These are phyloP conservation scores for Oncorhynchus tshawytscha DNA, from an alignment of 2,113 vertebrate genomes.

Conservation along the genomic window DNA sequence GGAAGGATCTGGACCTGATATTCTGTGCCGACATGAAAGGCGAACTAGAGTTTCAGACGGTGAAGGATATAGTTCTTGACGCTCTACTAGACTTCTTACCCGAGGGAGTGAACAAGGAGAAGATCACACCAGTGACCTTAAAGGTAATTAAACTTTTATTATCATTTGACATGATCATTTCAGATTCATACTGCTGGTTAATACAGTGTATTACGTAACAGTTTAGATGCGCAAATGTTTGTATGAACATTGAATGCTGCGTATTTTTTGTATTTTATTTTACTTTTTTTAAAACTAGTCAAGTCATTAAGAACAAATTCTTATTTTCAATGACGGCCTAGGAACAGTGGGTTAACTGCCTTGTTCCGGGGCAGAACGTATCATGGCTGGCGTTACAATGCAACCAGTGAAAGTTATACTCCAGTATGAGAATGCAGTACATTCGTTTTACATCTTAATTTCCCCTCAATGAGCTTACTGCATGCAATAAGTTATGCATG, in stretches of 20 bases:
- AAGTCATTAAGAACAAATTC: too few relatives aligned
- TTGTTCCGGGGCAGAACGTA: too few relatives aligned
- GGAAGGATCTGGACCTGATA: slow-evolving; percentile 98
- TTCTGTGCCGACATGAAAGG: slow-evolving; percentile 92
- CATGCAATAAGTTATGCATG: neutral
- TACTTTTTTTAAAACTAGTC: too few relatives aligned
- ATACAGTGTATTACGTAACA: too few relatives aligned
- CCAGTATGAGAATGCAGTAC: neutral
- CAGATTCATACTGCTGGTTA: neutral
- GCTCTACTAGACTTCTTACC: slow-evolving; percentile 96
- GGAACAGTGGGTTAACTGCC: too few relatives aligned
- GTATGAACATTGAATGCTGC: neutral
- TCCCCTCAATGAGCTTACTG: neutral
- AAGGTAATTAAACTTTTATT: slow-evolving; percentile 77
- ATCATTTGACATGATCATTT: neutral
- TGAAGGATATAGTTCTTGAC: slow-evolving; percentile 94
- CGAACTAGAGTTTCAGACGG: slow-evolving; percentile 91
- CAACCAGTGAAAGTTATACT: neutral
- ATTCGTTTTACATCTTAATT: neutral
- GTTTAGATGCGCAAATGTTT: neutral
- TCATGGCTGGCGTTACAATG: neutral
- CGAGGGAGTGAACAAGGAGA: slow-evolving; percentile 97
- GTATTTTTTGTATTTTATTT: too few relatives aligned
- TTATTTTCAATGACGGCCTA: too few relatives aligned
- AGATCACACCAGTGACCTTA: slow-evolving; percentile 92